Evolutionary conservation across 2,888 invertebrate species (phyloP).

Genomic region (Acrobasis suavella): DNA sequence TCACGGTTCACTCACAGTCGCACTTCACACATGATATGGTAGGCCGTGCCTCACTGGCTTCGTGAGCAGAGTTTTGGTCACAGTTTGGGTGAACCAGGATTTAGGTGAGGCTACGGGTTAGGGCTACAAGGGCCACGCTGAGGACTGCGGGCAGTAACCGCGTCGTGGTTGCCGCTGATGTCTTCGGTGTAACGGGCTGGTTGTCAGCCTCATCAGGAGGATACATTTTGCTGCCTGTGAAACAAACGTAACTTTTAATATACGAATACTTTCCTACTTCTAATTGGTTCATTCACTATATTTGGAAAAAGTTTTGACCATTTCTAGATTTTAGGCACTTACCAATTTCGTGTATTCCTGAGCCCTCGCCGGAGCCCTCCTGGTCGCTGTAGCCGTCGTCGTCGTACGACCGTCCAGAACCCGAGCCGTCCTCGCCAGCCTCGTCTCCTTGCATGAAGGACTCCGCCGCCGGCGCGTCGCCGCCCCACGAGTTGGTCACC

Average conservation of each 20-base stretch:
- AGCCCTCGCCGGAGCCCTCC: constrained; percentile 74
- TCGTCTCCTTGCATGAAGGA: constrained; percentile 84
- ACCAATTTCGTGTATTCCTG: constrained; percentile 62
- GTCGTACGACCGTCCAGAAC: constrained; percentile 80
- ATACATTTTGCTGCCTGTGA: constrained; percentile 40
- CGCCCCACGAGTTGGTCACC: constrained; percentile 59
- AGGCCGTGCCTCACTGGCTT: constrained; percentile 35
- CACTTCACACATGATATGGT: constrained; percentile 35
- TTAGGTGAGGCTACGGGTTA: constrained; percentile 50
- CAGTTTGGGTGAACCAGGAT: constrained; percentile 27
- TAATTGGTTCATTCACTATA: no score
- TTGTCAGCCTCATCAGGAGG: constrained; percentile 47
- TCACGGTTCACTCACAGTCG: constrained; percentile 29
- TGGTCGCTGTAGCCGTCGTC: constrained; percentile 78
- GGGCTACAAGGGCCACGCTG: constrained; percentile 37
- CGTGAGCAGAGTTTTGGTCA: constrained; percentile 36
- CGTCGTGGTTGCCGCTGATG: constrained; percentile 43
- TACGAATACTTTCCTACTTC: background rate
- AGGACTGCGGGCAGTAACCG: constrained; percentile 41
- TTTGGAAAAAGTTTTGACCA: no score
- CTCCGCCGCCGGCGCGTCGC: constrained; percentile 60
- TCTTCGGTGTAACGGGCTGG: constrained; percentile 56
- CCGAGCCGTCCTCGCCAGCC: constrained; percentile 81
- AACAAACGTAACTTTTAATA: constrained; percentile 21
- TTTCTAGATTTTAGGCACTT: constrained; percentile 32